These are phyloP conservation scores for Coregonus sp. DNA, from an alignment of 2,797 vertebrate genomes.

Conservation along the genomic window DNA sequence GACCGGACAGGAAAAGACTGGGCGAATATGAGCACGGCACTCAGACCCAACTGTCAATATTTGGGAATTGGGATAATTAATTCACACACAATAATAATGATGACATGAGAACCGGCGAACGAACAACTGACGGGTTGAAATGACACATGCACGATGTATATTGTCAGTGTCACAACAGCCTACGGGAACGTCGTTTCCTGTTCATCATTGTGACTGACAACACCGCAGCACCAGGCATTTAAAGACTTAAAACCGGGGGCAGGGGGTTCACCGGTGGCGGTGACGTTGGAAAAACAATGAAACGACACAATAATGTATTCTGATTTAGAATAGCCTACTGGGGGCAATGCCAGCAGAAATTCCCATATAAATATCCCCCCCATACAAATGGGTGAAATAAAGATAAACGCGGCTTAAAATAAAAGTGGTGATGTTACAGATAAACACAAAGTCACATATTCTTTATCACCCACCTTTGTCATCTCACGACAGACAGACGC, in stretches of 20 bases:
- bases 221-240: neutral
- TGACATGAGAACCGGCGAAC: neutral
- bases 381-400: neutral
- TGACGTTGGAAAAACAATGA: neutral
- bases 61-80: neutral
- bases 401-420: neutral
- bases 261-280: neutral
- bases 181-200: neutral
- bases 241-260: neutral
- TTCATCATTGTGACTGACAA: too few species aligned
- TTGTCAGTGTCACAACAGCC: conserved; percentile 6
- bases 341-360: neutral
- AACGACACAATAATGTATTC: neutral
- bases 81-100: neutral
- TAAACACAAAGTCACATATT: neutral
- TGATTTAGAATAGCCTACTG: neutral
- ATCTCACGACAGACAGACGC: conserved; percentile 13
- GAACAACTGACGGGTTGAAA: neutral
- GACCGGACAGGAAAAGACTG: neutral
- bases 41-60: neutral
- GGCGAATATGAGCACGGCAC: neutral
- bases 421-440: neutral
- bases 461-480: conserved; percentile 15
- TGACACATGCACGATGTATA: neutral
- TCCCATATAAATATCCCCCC: neutral